phyloP scores from a whole-genome alignment of 1,140 invertebrate species.

The Lamellibrachia luymesi region DNA sequence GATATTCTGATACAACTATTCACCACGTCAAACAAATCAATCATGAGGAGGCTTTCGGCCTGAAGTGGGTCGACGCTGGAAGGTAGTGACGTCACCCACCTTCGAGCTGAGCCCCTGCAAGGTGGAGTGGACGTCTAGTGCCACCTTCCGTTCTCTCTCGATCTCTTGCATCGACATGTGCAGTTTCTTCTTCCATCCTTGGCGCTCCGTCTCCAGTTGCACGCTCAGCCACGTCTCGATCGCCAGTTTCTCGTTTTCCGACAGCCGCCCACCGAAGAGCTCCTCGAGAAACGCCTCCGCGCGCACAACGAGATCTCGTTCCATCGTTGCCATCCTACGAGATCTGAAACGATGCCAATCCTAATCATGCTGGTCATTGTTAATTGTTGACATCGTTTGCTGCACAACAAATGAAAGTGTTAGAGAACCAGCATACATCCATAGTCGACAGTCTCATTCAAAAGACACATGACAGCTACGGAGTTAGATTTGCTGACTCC shows the following conservation, averaged over 20 bases:
- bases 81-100: background rate
- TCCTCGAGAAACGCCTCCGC: slow-evolving; percentile 1
- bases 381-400: background rate
- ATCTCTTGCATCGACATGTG: slow-evolving; percentile 17
- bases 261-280: background rate
- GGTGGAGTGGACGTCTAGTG: slow-evolving; percentile 12
- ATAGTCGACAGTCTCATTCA: too few relatives aligned
- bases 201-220: slow-evolving; percentile 11
- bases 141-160: slow-evolving; percentile 17
- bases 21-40: too few relatives aligned
- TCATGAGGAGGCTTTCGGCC: too few relatives aligned
- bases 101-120: slow-evolving; percentile 3
- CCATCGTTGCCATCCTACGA: slow-evolving; percentile 9
- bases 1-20: too few relatives aligned
- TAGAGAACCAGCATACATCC: too few relatives aligned
- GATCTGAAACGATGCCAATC: background rate
- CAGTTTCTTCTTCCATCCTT: slow-evolving; percentile 18
- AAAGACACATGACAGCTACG: too few relatives aligned
- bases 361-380: background rate
- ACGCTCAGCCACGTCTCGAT: slow-evolving; percentile 12
- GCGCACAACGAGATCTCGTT: slow-evolving; percentile 8
- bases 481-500: too few relatives aligned
- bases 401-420: too few relatives aligned
- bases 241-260: slow-evolving; percentile 2
- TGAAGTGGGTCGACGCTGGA: background rate